A percentile compares a stretch with the other conserved stretches of the same genome.
Conservation (phyloP, 1,140 invertebrate species). For the Pseudomyrmex pallidus region DNA sequence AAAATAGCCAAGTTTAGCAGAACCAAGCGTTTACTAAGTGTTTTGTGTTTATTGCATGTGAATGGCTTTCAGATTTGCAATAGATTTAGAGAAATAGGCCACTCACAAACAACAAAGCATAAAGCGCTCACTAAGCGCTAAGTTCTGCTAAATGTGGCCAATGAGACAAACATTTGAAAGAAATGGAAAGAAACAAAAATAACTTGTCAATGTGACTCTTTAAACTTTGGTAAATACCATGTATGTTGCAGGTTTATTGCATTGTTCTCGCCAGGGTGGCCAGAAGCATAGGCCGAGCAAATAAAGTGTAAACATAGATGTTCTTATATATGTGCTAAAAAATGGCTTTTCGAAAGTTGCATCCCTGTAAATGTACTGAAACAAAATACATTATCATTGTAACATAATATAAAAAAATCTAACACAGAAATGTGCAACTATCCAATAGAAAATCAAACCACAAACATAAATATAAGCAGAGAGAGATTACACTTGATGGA, state of each 20-base stretch:
- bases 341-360: conserved; percentile 94
- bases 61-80: no score
- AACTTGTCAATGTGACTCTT: neutral
- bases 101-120: no score
- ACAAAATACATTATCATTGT: conserved; percentile 71
- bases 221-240: conserved; percentile 83
- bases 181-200: neutral
- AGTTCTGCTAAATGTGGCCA: no score
- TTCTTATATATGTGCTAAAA: conserved; percentile 95
- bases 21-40: no score
- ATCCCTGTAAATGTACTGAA: conserved; percentile 93
- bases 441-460: neutral
- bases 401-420: neutral
- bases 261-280: conserved; percentile 93
- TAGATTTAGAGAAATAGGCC: no score
- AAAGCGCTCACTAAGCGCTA: no score
- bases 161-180: neutral
- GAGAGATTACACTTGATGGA: conserved; percentile 33
- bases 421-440: neutral
- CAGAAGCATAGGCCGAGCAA: conserved; percentile 93
- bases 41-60: no score
- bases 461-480: neutral
- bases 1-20: conserved; percentile 30
- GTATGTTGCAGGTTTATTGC: conserved; percentile 88
- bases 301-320: conserved; percentile 94